These are phyloP conservation scores for Microcebus ravelobensis DNA, from an alignment of 2,113 vertebrate species.

Conservation along the genomic window DNA sequence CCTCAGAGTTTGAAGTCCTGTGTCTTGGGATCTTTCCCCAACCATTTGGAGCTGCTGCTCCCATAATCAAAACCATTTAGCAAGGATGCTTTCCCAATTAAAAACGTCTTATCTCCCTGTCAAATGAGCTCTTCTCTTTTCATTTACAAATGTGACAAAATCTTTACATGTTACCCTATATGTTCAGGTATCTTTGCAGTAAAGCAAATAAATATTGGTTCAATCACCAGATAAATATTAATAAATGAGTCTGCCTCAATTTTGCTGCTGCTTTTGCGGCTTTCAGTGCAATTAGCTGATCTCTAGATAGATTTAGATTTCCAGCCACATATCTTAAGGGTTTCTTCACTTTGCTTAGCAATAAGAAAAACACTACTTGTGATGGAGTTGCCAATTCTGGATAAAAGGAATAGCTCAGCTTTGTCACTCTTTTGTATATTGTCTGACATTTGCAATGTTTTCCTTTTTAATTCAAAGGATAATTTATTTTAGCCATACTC, in stretches of 20 bases:
- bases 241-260: not conserved
- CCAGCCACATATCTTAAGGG: not conserved
- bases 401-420: not conserved
- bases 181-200: not conserved
- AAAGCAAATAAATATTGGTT: not conserved
- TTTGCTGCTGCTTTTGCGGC: not conserved
- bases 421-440: not conserved
- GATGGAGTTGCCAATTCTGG: not conserved
- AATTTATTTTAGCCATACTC: not conserved
- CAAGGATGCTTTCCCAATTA: not conserved
- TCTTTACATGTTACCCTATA: not conserved
- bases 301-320: not conserved
- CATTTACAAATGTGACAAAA: constrained; percentile 2
- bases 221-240: not conserved
- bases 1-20: not conserved
- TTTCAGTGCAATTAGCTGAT: not conserved
- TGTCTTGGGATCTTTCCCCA: not conserved
- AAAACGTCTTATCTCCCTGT: not conserved
- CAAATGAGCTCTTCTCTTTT: not conserved
- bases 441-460: not conserved
- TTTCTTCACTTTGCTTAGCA: not conserved
- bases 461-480: not conserved
- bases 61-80: not conserved
- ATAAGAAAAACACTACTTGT: not conserved
- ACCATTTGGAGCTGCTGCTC: not conserved